Evolutionary conservation across 2,797 vertebrate species (phyloP).

Genomic region (Muscicapa striata): DNA sequence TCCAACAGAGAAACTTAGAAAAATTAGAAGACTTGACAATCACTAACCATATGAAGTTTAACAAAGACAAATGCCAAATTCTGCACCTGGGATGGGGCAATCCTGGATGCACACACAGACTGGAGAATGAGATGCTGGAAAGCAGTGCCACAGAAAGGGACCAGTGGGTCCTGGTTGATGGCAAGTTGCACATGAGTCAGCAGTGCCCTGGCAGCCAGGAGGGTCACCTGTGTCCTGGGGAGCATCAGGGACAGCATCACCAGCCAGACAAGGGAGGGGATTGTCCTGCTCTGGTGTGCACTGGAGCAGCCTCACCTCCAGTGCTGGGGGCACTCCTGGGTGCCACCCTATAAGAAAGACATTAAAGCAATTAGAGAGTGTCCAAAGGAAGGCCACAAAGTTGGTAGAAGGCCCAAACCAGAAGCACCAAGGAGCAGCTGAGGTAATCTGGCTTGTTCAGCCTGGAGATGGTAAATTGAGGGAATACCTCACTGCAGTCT

Average conservation of each 20-base stretch:
- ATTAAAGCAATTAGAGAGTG: neutral
- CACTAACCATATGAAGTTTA: neutral
- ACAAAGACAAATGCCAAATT: neutral
- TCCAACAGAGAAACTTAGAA: neutral
- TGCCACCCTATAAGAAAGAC: no score
- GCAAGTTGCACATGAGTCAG: neutral
- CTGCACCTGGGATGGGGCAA: neutral
- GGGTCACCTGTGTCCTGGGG: fast-evolving
- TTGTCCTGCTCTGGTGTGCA: neutral
- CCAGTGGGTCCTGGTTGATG: fast-evolving
- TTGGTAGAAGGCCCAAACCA: neutral
- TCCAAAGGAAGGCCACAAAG: neutral
- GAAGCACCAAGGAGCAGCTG: neutral
- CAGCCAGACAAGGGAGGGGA: fast-evolving
- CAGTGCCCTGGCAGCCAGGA: neutral
- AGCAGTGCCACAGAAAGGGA: neutral
- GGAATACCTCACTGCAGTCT: neutral
- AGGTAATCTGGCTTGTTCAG: neutral
- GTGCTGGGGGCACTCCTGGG: neutral
- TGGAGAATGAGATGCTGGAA: neutral
- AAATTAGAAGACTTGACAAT: no score
- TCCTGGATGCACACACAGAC: neutral
- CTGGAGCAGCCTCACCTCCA: fast-evolving
- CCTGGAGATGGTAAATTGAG: neutral
- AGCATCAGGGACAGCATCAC: fast-evolving